These are phyloP conservation scores for Anoplophora glabripennis DNA, from an alignment of 1,140 invertebrate species.

Conservation along the genomic window DNA sequence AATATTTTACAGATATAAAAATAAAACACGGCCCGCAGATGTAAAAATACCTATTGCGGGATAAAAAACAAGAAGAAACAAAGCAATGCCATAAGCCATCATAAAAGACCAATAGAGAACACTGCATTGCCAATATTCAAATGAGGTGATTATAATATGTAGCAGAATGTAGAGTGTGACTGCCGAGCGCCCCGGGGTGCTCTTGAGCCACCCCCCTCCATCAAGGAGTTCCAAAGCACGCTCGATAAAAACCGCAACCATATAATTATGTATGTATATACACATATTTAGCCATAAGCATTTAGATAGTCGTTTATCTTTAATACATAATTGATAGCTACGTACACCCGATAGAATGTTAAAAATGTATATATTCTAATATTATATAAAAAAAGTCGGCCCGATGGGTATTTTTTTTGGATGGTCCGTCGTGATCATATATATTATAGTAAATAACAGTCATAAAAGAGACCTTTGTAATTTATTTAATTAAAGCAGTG, in stretches of 20 bases:
- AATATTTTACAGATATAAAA: too few relatives aligned
- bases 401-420: conserved; percentile 27
- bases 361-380: conserved; percentile 49
- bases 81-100: conserved; percentile 19
- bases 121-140: conserved; percentile 41
- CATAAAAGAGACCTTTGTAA: conserved; percentile 21
- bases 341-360: conserved; percentile 47
- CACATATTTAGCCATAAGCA: conserved; percentile 51
- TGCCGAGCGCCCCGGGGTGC: conserved; percentile 36
- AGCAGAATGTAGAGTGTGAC: conserved; percentile 42
- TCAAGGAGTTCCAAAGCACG: conserved; percentile 35
- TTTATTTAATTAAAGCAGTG: conserved; percentile 18
- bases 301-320: conserved; percentile 50
- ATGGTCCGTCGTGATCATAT: conserved; percentile 34
- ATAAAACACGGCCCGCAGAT: too few relatives aligned
- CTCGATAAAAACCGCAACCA: conserved; percentile 47
- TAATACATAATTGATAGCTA: conserved; percentile 52
- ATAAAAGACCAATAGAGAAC: conserved; percentile 31
- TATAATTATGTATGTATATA: conserved; percentile 52
- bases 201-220: conserved; percentile 27
- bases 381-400: conserved; percentile 34
- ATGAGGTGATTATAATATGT: conserved; percentile 44
- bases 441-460: conserved; percentile 40
- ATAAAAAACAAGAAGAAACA: too few relatives aligned
- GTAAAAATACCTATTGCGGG: too few relatives aligned